A percentile compares a stretch with the other conserved stretches of the same genome.
phyloP scores from a whole-genome alignment of 2,888 invertebrate species.

The Leptothorax acervorum region DNA sequence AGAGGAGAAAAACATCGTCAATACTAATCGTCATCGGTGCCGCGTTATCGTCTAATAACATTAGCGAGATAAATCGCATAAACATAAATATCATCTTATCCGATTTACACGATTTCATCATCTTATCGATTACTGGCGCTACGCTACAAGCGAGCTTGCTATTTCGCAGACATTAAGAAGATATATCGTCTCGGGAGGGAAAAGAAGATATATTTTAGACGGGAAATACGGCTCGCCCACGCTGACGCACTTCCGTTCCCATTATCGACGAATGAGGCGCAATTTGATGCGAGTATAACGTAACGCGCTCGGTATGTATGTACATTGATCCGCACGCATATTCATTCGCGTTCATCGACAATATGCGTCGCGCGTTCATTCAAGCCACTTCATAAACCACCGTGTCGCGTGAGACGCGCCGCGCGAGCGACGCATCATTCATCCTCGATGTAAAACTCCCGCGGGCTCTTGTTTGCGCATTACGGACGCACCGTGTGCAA shows the following conservation, averaged over 20 bases:
- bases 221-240: neutral
- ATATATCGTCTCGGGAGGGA: neutral
- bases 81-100: neutral
- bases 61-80: neutral
- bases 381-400: neutral
- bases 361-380: slow-evolving; percentile 56
- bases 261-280: slow-evolving; percentile 47
- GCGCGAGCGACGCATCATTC: slow-evolving; percentile 12
- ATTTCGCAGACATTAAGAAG: neutral
- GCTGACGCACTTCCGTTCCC: slow-evolving; percentile 36
- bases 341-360: slow-evolving; percentile 38
- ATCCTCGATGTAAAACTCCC: slow-evolving; percentile 11
- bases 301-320: slow-evolving; percentile 55
- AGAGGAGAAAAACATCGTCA: neutral
- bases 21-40: neutral
- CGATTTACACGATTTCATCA: neutral
- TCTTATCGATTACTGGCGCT: neutral
- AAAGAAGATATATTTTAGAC: neutral
- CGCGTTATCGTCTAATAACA: neutral
- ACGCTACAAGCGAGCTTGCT: neutral
- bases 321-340: slow-evolving; percentile 35
- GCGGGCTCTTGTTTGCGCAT: slow-evolving; percentile 12
- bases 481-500: neutral
- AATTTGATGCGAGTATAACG: slow-evolving; percentile 55
- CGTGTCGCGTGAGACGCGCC: neutral